Evolutionary conservation across 2,888 invertebrate genomes (phyloP), one percentile per base, ranked within the genome.

Genomic region (Tetragonula carbonaria): DNA sequence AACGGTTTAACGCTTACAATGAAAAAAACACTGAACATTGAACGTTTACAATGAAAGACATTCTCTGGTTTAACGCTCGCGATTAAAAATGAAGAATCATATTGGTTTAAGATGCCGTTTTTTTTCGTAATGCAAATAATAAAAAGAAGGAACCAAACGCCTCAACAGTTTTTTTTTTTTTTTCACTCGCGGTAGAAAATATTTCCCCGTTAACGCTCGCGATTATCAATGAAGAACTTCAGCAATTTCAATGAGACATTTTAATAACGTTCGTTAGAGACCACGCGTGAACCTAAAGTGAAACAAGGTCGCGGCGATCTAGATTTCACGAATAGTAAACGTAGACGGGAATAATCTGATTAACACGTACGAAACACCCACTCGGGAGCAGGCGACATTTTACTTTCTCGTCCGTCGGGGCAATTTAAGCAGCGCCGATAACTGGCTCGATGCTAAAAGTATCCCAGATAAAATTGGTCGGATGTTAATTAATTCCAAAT

Each of bases 401-500:
- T 72, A 45, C 11, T 18, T 28, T 57, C 68, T 75, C 38, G 53
- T 23, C 16, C 21, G 14, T 45, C 16, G 5, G 2, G 45, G 2
- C 1, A 55, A 67, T 38, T 53, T 53, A 53, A 65, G 23, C 11
- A 45, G 33, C 23, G 16, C 21, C 16, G 63, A 74, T 65, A 65
- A 73, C 38, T 55, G n/a, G 53, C 6, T 23, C 23, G 5, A 38
- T 23, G n/a, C 13, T 38, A 2, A 8, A 45, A 45, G 28, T 50
- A 21, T 65, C 28, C 6, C 6, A 4, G 28, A 70, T 70, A 59
- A 70, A 76, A 51, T 5, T 4, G 16, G 16, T 16, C 4, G 5
- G 2, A 3, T 6, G 51, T 51, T 62, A 68, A 80, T 78, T 78
- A 68, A 80, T 80, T 78, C 68, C 16, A 68, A 78, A 80, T 80